These are phyloP conservation scores for Leucoraja ocellata DNA, from an alignment of 2,797 vertebrate genomes.

Conservation along the genomic window DNA sequence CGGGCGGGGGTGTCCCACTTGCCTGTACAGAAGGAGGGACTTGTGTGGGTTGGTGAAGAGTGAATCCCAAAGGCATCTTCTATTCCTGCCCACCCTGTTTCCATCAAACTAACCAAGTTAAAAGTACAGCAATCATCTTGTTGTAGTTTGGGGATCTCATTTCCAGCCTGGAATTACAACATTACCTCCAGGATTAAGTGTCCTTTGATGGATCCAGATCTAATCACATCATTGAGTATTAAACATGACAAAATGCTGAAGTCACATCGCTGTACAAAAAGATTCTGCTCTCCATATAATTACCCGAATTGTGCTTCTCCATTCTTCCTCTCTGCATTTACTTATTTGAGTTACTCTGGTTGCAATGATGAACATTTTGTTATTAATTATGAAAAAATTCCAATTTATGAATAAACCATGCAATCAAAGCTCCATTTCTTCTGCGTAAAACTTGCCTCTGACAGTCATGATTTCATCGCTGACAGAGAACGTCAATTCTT, in stretches of 20 bases:
- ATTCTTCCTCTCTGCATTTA: neutral
- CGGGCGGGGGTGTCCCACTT: neutral
- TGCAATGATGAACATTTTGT: neutral
- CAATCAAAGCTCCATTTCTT: neutral
- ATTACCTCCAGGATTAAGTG: neutral
- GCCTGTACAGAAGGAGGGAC: neutral
- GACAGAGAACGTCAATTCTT: neutral
- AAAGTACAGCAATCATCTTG: neutral
- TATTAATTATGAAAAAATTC: conserved; percentile 14
- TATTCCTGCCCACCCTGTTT: neutral
- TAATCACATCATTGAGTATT: neutral
- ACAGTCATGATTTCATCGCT: neutral
- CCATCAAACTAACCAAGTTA: neutral
- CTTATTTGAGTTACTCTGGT: neutral
- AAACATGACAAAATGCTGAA: neutral
- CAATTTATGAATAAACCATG: conserved; percentile 22
- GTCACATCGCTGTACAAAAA: neutral
- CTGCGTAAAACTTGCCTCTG: neutral
- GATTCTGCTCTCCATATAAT: neutral
- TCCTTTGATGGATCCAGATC: neutral
- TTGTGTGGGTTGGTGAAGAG: neutral
- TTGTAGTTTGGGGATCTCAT: neutral
- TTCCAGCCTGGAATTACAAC: neutral
- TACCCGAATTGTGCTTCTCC: neutral
- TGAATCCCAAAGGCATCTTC: neutral